Evolutionary conservation across 1,140 invertebrate species (phyloP), one percentile per base, ranked within the genome.

Genomic region (Bombus waltoni): DNA sequence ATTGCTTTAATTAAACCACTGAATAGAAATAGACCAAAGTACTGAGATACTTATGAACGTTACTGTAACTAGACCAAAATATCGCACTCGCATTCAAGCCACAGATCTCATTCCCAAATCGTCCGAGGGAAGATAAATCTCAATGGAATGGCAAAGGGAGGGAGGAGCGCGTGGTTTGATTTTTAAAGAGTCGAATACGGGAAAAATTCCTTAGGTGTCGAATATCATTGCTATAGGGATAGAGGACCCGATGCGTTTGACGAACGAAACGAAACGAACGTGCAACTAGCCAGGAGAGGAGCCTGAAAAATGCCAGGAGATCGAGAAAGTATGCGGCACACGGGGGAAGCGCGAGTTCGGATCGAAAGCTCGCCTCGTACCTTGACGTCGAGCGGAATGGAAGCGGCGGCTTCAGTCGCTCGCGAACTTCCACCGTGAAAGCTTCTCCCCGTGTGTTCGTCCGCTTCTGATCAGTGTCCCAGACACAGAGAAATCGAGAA

Each of bases 381-480:
- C 81, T 82, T 87, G 88, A 88, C 84, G 87, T 84, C 79, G 68
- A 86, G 73, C 88, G 89, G 89, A 89, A 91, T 89, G 84, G 88
- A 87, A 89, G 87, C 81, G 83, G 88, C 89, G 88, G 93, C 91
- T 92, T 94, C 93, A 94, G 94, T 94, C 88, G 89, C 88, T 86
- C 91, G 91, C 90, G 93, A 93, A 87, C 93, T 91, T 90, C 83
- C 93, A 91, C 35, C 89, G 92, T 87, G 87, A 90, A 91, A 92
- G 88, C 91, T 86, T 90, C 91, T 79, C 40, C 42, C 57, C 81
- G 68, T n/a, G 32, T 38, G 65, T 76, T 38, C 44, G 40, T 11
- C 32, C 44, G 53, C n/a, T 38, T 76, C 35, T 15, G 32, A 47
- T 59, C 65, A 57, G 10, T 18, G 32, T 66, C 32, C 35, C 13